phyloP scores from a whole-genome alignment of 92 coral and sea anemone genomes.

The Palythoa caribaeorum region DNA sequence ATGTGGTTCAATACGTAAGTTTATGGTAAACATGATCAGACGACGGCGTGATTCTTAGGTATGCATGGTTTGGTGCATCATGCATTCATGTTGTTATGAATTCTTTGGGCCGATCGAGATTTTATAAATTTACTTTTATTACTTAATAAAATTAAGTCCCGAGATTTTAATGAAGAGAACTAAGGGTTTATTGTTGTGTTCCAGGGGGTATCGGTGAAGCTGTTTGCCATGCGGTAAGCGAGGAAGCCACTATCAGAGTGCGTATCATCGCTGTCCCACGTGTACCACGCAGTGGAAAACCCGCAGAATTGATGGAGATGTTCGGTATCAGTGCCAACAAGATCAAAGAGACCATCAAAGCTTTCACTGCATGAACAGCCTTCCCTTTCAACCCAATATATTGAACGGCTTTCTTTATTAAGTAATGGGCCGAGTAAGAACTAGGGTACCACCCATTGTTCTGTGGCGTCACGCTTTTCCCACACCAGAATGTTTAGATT shows the following conservation, averaged over 20 bases:
- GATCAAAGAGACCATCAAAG: conserved; percentile 75
- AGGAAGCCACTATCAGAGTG: conserved; percentile 70
- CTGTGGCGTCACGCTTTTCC: too few relatives aligned
- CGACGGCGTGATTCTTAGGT: too few relatives aligned
- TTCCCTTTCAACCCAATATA: neutral
- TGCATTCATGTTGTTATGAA: too few relatives aligned
- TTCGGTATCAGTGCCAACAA: conserved; percentile 89
- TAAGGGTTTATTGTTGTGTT: neutral
- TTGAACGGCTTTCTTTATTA: neutral
- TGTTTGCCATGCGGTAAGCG: conserved; percentile 85
- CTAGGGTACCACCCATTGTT: too few relatives aligned
- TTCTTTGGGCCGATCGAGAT: too few relatives aligned
- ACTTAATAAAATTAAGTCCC: too few relatives aligned
- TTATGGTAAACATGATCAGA: too few relatives aligned
- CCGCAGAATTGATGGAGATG: conserved; percentile 83
- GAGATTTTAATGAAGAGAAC: too few relatives aligned
- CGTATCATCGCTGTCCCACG: conserved; percentile 86
- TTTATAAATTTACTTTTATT: too few relatives aligned
- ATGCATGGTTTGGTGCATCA: too few relatives aligned
- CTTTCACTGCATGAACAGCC: conserved; percentile 18
- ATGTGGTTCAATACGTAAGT: neutral
- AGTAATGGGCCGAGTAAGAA: too few relatives aligned
- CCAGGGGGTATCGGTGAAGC: conserved; percentile 98
- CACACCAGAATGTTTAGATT: neutral
- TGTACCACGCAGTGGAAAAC: conserved; percentile 94